phyloP scores from a whole-genome alignment of 2,888 invertebrate genomes.

The Cerastis rubricosa region DNA sequence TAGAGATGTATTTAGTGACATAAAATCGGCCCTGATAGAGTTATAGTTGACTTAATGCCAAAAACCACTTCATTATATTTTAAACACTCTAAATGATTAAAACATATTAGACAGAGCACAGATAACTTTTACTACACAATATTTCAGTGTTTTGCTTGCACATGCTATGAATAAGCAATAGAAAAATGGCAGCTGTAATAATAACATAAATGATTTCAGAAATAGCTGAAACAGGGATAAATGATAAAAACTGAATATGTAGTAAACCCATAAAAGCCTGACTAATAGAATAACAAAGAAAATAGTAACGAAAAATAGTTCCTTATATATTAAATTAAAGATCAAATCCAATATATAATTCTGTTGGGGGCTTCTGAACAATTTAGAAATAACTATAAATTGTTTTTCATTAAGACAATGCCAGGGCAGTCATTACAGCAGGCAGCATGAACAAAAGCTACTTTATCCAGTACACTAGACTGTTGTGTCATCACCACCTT shows the following conservation, averaged over 20 bases:
- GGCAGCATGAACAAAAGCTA: conserved; percentile 29
- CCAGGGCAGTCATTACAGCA: conserved; percentile 21
- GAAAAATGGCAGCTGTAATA: conserved; percentile 2
- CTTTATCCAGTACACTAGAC: conserved; percentile 15
- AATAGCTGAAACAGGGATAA: conserved; percentile 12
- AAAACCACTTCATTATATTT: conserved; percentile 8
- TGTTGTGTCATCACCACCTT: conserved; percentile 55
- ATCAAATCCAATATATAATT: background rate
- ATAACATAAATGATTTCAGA: conserved; percentile 34
- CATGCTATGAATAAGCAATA: background rate
- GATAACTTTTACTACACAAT: background rate
- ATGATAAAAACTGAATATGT: conserved; percentile 33
- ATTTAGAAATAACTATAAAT: background rate
- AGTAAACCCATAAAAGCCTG: conserved; percentile 38
- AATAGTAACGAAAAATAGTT: background rate
- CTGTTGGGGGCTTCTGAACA: background rate
- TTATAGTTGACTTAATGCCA: background rate
- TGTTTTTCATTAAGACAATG: conserved; percentile 8
- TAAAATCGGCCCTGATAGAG: background rate
- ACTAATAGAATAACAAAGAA: conserved; percentile 26
- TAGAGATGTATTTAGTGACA: background rate
- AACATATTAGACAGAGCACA: too few species aligned
- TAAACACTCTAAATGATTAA: background rate
- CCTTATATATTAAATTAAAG: background rate
- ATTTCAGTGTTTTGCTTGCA: background rate